Conservation (phyloP, 2,113 vertebrate genomes). For the Apeltes quadracus region DNA sequence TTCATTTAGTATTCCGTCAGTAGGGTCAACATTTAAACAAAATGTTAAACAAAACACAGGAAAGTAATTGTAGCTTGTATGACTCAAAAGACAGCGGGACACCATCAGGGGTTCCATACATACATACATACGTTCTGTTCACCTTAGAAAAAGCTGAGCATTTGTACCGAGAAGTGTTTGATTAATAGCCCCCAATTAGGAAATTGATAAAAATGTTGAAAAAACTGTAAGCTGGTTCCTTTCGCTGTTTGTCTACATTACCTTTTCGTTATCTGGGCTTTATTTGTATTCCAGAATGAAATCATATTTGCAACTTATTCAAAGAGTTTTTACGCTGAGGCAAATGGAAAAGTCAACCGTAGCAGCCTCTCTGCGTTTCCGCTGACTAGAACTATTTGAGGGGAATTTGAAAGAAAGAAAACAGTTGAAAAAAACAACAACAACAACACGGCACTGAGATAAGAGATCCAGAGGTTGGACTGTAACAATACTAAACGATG, state of each 20-base stretch:
- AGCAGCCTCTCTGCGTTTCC: constrained; percentile 48
- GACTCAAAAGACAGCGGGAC: constrained; percentile 9
- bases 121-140: too few relatives aligned
- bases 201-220: background rate
- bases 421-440: constrained; percentile 57
- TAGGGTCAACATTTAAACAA: constrained; percentile 62
- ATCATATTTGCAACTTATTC: constrained; percentile 3
- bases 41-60: constrained; percentile 10
- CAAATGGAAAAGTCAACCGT: constrained; percentile 50
- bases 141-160: background rate
- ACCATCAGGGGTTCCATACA: too few relatives aligned
- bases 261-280: background rate
- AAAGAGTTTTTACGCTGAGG: constrained; percentile 8
- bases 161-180: background rate
- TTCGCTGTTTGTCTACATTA: background rate
- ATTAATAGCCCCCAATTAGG: background rate
- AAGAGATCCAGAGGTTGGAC: constrained; percentile 62
- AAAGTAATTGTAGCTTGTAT: constrained; percentile 15
- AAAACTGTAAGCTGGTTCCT: background rate
- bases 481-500: constrained; percentile 6
- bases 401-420: constrained; percentile 81
- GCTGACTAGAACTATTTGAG: constrained; percentile 2
- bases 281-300: constrained; percentile 1
- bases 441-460: constrained; percentile 76
- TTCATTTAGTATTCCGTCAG: constrained; percentile 60